These are phyloP conservation scores for Drosophila paulistorum DNA, from an alignment of 1,140 invertebrate genomes.

Conservation along the genomic window DNA sequence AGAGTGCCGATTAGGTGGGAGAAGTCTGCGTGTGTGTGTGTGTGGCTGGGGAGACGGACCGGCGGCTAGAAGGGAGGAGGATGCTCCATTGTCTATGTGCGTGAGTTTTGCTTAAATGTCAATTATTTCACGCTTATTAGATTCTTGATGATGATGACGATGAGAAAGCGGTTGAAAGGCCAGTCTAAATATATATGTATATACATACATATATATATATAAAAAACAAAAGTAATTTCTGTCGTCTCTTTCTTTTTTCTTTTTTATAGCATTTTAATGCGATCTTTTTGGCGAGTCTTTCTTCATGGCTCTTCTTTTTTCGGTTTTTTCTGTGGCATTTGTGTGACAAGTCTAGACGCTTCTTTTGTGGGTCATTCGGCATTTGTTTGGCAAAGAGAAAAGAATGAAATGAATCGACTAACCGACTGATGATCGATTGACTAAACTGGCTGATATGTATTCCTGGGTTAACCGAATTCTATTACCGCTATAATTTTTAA, in stretches of 20 bases:
- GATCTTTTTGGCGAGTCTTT: slow-evolving; percentile 55
- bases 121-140: slow-evolving; percentile 81
- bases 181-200: slow-evolving; percentile 35
- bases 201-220: neutral
- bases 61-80: neutral
- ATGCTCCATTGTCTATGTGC: slow-evolving; percentile 69
- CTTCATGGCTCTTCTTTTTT: neutral
- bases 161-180: slow-evolving; percentile 60
- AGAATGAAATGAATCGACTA: slow-evolving; percentile 17
- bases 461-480: neutral
- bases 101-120: slow-evolving; percentile 79
- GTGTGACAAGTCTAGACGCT: slow-evolving; percentile 56
- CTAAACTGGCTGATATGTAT: neutral
- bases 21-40: neutral
- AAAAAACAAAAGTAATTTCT: slow-evolving; percentile 66
- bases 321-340: slow-evolving; percentile 15
- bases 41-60: too few relatives aligned
- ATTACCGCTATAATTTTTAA: neutral
- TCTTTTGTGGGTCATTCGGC: slow-evolving; percentile 5
- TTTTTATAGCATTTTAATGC: slow-evolving; percentile 71
- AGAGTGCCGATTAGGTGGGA: neutral
- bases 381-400: neutral
- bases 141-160: slow-evolving; percentile 62
- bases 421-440: neutral
- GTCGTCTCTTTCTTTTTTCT: slow-evolving; percentile 20